phyloP scores from a whole-genome alignment of 2,797 vertebrate genomes.

The Enteromius treurensis region DNA sequence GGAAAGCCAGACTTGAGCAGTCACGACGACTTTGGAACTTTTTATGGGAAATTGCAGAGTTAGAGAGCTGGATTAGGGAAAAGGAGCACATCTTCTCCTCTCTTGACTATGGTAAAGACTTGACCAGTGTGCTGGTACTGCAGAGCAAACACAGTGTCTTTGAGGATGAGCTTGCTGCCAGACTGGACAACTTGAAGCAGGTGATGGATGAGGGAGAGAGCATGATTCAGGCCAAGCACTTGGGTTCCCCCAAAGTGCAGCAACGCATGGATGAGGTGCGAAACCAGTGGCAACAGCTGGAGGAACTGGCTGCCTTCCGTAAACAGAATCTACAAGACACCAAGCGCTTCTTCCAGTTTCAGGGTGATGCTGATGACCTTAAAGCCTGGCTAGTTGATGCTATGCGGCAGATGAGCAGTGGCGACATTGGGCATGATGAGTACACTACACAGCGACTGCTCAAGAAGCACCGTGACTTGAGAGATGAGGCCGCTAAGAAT shows the following conservation, averaged over 20 bases:
- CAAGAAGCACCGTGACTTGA: conserved; percentile 85
- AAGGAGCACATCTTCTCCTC: conserved; percentile 95
- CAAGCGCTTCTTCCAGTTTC: conserved; percentile 93
- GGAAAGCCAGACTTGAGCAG: conserved; percentile 86
- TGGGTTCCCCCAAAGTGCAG: conserved; percentile 78
- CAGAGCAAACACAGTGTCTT: conserved; percentile 93
- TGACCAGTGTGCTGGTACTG: conserved; percentile 88
- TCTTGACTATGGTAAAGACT: conserved; percentile 93
- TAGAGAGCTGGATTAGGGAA: conserved; percentile 95
- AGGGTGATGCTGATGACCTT: conserved; percentile 90
- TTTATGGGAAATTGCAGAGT: conserved; percentile 92
- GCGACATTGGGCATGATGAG: conserved; percentile 91
- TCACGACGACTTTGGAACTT: conserved; percentile 92
- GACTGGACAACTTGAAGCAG: conserved; percentile 79
- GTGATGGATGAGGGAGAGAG: conserved; percentile 80
- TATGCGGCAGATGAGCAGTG: conserved; percentile 80
- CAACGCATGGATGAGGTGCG: conserved; percentile 78
- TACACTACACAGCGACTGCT: conserved; percentile 86
- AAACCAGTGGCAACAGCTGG: conserved; percentile 88
- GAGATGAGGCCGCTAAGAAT: conserved; percentile 83
- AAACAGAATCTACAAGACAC: conserved; percentile 87
- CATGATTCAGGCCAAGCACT: conserved; percentile 83
- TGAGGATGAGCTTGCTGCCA: conserved; percentile 89
- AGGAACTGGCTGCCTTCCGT: conserved; percentile 89
- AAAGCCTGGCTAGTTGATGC: conserved; percentile 86